Percentiles rank a stretch among this genome's conserved stretches.
Evolutionary conservation across 1,140 invertebrate genomes (phyloP).

Genomic region (Conopomorpha cramerella): DNA sequence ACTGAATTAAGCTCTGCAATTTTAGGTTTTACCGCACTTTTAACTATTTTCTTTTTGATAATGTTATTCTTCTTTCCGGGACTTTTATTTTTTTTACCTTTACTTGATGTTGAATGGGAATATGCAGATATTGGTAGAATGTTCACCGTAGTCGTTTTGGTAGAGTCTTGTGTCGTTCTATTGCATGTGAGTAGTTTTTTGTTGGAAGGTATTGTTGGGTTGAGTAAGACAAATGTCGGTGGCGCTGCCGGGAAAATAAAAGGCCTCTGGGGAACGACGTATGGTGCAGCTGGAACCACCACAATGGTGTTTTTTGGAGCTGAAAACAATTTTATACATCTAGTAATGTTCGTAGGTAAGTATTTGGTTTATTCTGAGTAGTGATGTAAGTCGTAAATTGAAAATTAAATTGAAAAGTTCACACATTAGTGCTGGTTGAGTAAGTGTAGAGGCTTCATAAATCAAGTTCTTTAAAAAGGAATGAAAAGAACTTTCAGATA

Average conservation of each 20-base stretch:
- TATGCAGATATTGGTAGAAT: slow-evolving; percentile 74
- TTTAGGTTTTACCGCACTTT: slow-evolving; percentile 8
- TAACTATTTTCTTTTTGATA: slow-evolving; percentile 13
- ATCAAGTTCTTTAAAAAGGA: no score
- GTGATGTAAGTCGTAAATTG: no score
- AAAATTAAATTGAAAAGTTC: no score
- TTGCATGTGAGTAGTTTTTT: slow-evolving; percentile 26
- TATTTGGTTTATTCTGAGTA: no score
- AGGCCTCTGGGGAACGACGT: slow-evolving; percentile 43
- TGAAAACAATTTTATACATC: slow-evolving; percentile 18
- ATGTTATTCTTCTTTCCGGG: slow-evolving; percentile 23
- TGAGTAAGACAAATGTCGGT: slow-evolving; percentile 40
- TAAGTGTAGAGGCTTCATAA: no score
- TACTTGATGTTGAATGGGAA: slow-evolving; percentile 41
- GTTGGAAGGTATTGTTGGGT: slow-evolving; percentile 32
- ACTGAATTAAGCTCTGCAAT: slow-evolving; percentile 3
- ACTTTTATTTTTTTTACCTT: slow-evolving; percentile 42
- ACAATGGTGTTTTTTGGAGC: slow-evolving; percentile 43
- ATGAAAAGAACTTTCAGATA: no score
- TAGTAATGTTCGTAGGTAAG: no score
- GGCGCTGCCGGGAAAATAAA: slow-evolving; percentile 38
- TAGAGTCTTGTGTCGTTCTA: slow-evolving; percentile 36
- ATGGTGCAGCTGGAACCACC: slow-evolving; percentile 40
- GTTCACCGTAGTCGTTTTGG: slow-evolving; percentile 69
- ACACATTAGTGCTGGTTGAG: no score